phyloP scores from a whole-genome alignment of 2,113 vertebrate species.

The Arenaria interpres region DNA sequence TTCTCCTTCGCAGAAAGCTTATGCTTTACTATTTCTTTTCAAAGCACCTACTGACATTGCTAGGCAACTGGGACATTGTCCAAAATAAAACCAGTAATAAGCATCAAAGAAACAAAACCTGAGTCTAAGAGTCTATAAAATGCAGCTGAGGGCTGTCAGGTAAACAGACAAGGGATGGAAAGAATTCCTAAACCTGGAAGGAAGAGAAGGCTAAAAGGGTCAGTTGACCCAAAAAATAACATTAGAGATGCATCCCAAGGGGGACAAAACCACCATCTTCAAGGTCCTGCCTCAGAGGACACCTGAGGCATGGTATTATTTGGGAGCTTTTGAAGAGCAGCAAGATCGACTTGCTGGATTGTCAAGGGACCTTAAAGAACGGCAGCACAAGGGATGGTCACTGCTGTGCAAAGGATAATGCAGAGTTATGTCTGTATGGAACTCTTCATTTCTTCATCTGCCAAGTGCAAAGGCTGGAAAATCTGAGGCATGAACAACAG shows the following conservation, averaged over 20 bases:
- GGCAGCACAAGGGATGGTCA: background rate
- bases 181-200: background rate
- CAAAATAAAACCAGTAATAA: background rate
- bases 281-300: background rate
- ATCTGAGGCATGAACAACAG: background rate
- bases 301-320: background rate
- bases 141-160: background rate
- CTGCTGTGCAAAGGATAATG: background rate
- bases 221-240: background rate
- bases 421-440: background rate
- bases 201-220: background rate
- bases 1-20: background rate
- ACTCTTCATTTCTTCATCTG: background rate
- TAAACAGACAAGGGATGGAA: background rate
- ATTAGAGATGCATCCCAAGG: background rate
- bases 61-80: background rate
- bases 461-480: background rate
- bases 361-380: background rate
- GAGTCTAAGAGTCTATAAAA: background rate
- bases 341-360: background rate
- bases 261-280: background rate
- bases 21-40: background rate
- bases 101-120: background rate
- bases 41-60: background rate
- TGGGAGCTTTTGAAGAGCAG: background rate